Percentiles rank a stretch among this genome's conserved stretches.
Evolutionary conservation across 2,113 vertebrate genomes (phyloP).

Genomic region (Tragelaphus strepsiceros): DNA sequence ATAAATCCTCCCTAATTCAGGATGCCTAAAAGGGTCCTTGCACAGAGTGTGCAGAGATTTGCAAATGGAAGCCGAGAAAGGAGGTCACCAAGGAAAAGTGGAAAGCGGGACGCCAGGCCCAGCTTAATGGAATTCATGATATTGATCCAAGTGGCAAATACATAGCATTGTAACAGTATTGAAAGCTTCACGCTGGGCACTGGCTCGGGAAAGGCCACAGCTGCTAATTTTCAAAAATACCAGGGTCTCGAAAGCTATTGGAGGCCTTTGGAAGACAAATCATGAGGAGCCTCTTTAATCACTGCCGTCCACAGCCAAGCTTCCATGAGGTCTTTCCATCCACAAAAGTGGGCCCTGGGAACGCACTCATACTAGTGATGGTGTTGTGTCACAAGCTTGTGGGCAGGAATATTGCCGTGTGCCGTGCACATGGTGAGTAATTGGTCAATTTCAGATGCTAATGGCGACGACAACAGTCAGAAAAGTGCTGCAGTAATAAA

Average conservation of each 20-base stretch:
- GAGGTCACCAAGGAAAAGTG: neutral
- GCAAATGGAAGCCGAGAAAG: neutral
- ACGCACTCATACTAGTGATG: neutral
- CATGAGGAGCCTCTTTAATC: neutral
- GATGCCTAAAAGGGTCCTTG: neutral
- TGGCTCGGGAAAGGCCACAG: conserved; percentile 17
- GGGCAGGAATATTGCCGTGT: neutral
- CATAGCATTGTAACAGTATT: neutral
- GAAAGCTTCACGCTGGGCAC: neutral
- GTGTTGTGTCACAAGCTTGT: neutral
- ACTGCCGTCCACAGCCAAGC: neutral
- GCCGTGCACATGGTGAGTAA: neutral
- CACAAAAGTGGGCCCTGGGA: neutral
- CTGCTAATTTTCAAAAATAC: conserved; percentile 35
- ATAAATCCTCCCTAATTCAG: neutral
- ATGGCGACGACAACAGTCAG: conserved; percentile 6
- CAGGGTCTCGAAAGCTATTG: neutral
- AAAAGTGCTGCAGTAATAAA: neutral
- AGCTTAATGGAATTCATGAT: neutral
- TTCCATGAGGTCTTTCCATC: neutral
- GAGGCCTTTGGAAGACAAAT: neutral
- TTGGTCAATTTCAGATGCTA: conserved; percentile 19
- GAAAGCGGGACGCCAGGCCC: neutral
- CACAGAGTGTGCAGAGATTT: neutral
- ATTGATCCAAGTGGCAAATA: conserved; percentile 26